Conservation (phyloP, 2,113 vertebrate genomes). For the Python bivittatus region DNA sequence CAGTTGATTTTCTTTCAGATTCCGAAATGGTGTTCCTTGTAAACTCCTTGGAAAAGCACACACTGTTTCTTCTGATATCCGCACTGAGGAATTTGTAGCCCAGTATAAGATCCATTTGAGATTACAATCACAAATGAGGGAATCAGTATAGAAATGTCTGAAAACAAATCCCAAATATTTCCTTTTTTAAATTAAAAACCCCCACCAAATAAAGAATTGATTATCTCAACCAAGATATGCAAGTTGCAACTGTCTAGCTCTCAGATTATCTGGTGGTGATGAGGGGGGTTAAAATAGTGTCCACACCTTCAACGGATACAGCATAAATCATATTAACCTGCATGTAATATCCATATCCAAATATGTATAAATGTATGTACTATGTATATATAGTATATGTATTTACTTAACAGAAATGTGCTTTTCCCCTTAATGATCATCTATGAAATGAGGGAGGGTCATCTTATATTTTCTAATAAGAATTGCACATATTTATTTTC, state of each 20-base stretch:
- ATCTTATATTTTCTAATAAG: background rate
- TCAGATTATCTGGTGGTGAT: background rate
- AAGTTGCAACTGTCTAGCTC: background rate
- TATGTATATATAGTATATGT: background rate
- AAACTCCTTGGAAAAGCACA: slow-evolving; percentile 82
- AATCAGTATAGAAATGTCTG: slow-evolving; percentile 85
- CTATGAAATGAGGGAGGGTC: background rate
- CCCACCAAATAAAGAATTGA: background rate
- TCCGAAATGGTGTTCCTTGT: slow-evolving; percentile 78
- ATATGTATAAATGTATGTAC: background rate
- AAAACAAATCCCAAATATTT: slow-evolving; percentile 32
- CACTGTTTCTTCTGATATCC: slow-evolving; percentile 80
- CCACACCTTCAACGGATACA: background rate
- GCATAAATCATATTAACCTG: background rate
- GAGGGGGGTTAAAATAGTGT: background rate
- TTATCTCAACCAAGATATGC: background rate
- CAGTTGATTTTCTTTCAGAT: slow-evolving; percentile 81
- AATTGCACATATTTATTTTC: background rate
- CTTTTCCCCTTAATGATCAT: background rate
- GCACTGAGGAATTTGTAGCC: slow-evolving; percentile 77
- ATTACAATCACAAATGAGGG: slow-evolving; percentile 90
- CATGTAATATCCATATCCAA: background rate
- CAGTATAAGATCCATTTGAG: slow-evolving; percentile 85
- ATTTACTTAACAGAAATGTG: background rate
- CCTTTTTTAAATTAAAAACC: background rate